phyloP scores from a whole-genome alignment of 1,140 invertebrate species.

The Bursaphelenchus mucronatus region DNA sequence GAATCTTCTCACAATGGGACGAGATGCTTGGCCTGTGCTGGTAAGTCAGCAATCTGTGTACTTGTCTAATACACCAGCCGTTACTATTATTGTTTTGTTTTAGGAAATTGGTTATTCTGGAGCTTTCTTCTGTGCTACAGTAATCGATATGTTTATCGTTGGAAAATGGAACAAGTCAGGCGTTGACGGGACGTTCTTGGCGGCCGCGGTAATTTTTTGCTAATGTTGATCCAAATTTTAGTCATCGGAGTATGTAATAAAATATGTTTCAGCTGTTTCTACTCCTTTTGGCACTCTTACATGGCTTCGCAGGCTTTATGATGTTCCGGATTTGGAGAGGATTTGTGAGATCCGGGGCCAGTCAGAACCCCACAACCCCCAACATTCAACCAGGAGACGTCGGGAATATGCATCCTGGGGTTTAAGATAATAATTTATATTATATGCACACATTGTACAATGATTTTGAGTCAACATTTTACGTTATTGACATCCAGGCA shows the following conservation, averaged over 20 bases:
- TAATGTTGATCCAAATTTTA: conserved; percentile 19
- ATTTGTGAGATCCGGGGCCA: conserved; percentile 40
- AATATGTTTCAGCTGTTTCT: conserved; percentile 10
- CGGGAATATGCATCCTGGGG: conserved; percentile 36
- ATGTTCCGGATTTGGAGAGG: conserved; percentile 51
- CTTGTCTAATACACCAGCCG: too few species aligned
- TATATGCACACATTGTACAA: too few species aligned
- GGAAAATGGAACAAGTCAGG: too few species aligned
- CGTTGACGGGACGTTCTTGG: conserved; percentile 23
- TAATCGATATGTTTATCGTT: too few species aligned
- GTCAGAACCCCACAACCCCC: conserved; percentile 38
- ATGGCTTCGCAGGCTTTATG: conserved; percentile 39
- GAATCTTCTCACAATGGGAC: conserved; percentile 20
- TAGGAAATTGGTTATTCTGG: too few species aligned
- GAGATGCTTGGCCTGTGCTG: conserved; percentile 38
- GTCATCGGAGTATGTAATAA: not conserved
- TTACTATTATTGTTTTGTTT: too few species aligned
- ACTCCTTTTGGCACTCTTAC: conserved; percentile 32
- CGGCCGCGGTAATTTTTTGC: conserved; percentile 35
- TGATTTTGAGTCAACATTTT: too few species aligned
- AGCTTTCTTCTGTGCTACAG: too few species aligned
- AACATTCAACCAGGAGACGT: conserved; percentile 45
- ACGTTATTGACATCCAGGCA: too few species aligned
- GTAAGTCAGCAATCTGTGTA: conserved; percentile 16
- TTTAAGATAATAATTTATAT: conserved; percentile 26